A percentile compares a stretch with the other conserved stretches of the same genome.
Conservation (phyloP, 1,140 invertebrate genomes). For the Branchinecta lindahli region DNA sequence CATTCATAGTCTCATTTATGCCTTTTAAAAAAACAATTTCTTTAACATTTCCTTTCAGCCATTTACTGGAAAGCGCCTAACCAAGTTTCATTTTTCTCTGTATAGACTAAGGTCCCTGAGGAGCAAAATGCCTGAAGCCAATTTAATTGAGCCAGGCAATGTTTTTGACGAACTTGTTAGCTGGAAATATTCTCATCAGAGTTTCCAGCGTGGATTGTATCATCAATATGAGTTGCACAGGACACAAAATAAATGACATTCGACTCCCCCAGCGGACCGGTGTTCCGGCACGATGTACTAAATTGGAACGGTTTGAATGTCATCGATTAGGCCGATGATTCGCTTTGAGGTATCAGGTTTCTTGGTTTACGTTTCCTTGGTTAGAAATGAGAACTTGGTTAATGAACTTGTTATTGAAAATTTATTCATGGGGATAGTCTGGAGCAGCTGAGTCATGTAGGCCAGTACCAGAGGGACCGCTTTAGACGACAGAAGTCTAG, state of each 20-base stretch:
- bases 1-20: conserved; percentile 1
- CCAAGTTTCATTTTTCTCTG: background rate
- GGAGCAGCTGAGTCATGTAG: no score
- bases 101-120: background rate
- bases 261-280: background rate
- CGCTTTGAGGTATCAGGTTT: no score
- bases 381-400: no score
- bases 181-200: background rate
- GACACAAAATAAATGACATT: background rate
- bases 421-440: no score
- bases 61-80: background rate
- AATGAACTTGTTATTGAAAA: no score
- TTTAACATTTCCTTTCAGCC: background rate
- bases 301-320: no score
- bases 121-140: background rate
- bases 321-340: no score
- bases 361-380: no score
- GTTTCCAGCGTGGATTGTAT: background rate
- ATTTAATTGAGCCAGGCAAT: conserved; percentile 11
- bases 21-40: background rate
- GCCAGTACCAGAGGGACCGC: no score
- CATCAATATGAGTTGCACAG: no score
- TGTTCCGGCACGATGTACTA: no score
- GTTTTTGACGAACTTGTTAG: conserved; percentile 9
- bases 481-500: no score